A percentile compares a stretch with the other conserved stretches of the same genome.
Evolutionary conservation across 2,113 vertebrate species (phyloP).

Genomic region (Danio rerio): GRCz12tu NC_133181.1:31286001-31286500

Average conservation of each 20-base stretch:
- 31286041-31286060: too few relatives aligned
- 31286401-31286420: too few relatives aligned
- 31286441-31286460: too few relatives aligned
- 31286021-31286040: too few relatives aligned
- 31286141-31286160: slow-evolving; percentile 78
- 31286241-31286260: slow-evolving; percentile 80
- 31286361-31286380: too few relatives aligned
- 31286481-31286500: too few relatives aligned
- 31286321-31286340: too few relatives aligned
- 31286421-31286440: too few relatives aligned
- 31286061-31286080: neutral
- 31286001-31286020: too few relatives aligned
- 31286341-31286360: too few relatives aligned
- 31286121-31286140: neutral
- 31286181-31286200: slow-evolving; percentile 76
- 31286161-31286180: slow-evolving; percentile 79
- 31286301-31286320: slow-evolving; percentile 68
- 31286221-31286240: slow-evolving; percentile 76
- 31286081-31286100: neutral
- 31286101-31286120: slow-evolving; percentile 1
- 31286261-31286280: slow-evolving; percentile 69
- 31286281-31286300: slow-evolving; percentile 71
- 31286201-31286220: slow-evolving; percentile 80
- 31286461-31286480: too few relatives aligned
- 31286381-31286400: too few relatives aligned